Evolutionary conservation across 2,888 invertebrate species (phyloP).

Genomic region (Parnassius smintheus): DNA sequence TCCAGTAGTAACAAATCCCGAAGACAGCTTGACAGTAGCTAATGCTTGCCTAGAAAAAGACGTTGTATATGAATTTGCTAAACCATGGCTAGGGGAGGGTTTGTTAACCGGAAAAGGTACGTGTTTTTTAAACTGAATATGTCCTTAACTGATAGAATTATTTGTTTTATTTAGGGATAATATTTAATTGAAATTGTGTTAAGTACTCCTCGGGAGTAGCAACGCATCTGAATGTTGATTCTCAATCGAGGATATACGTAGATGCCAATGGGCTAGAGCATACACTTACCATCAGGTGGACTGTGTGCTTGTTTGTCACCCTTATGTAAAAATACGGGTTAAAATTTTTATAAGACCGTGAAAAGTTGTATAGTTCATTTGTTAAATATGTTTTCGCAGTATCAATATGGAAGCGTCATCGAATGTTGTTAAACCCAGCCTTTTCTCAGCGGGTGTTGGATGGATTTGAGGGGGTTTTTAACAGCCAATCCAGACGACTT

Average conservation of each 20-base stretch:
- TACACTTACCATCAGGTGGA: no score
- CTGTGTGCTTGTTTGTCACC: no score
- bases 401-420: conserved; percentile 55
- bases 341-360: not conserved
- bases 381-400: conserved; percentile 35
- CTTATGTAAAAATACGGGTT: not conserved
- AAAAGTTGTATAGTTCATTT: not conserved
- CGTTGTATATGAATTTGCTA: conserved; percentile 3
- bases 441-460: conserved; percentile 54
- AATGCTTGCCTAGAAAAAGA: conserved; percentile 23
- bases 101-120: conserved; percentile 27
- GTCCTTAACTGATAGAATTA: not conserved
- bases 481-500: conserved; percentile 49
- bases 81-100: conserved; percentile 28
- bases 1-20: conserved; percentile 32
- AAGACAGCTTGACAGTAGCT: conserved; percentile 25
- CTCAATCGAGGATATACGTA: no score
- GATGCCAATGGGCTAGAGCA: no score
- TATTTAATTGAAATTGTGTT: not conserved
- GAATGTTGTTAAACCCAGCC: conserved; percentile 55
- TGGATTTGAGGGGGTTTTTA: conserved; percentile 52
- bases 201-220: no score
- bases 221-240: no score
- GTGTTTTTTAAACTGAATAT: not conserved
- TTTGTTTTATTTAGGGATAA: not conserved